Conservation (phyloP, 2,113 vertebrate species). For the Melospiza georgiana region DNA sequence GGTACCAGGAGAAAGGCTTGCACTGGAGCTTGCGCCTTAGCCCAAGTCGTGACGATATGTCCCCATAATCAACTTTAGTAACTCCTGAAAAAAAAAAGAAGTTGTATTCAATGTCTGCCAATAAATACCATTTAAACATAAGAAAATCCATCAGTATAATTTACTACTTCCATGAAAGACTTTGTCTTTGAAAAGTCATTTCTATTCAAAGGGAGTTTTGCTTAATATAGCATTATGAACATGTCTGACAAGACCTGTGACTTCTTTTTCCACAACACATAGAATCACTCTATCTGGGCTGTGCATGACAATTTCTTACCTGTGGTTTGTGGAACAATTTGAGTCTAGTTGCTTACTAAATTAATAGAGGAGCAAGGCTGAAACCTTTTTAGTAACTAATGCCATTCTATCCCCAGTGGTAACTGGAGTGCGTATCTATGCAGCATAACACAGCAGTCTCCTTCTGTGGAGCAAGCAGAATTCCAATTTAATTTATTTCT, state of each 20-base stretch:
- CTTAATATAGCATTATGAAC: not conserved
- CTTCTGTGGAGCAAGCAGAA: not conserved
- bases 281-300: not conserved
- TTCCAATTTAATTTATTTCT: constrained; percentile 5
- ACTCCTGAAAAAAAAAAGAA: constrained; percentile 81
- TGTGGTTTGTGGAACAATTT: not conserved
- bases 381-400: not conserved
- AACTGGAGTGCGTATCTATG: not conserved
- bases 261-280: not conserved
- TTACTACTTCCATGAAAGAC: not conserved
- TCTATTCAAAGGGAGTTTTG: not conserved
- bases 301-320: not conserved
- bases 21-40: constrained; percentile 96
- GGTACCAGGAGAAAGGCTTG: constrained; percentile 98
- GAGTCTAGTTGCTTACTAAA: not conserved
- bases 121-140: not conserved
- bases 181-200: not conserved
- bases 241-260: not conserved
- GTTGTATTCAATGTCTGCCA: not conserved
- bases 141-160: not conserved
- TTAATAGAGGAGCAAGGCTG: not conserved
- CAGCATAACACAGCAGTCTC: not conserved
- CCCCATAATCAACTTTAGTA: constrained; percentile 98
- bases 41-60: constrained; percentile 86
- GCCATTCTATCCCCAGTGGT: not conserved